phyloP scores from a whole-genome alignment of 1,140 invertebrate species.

The Scaptomyza montana region DNA sequence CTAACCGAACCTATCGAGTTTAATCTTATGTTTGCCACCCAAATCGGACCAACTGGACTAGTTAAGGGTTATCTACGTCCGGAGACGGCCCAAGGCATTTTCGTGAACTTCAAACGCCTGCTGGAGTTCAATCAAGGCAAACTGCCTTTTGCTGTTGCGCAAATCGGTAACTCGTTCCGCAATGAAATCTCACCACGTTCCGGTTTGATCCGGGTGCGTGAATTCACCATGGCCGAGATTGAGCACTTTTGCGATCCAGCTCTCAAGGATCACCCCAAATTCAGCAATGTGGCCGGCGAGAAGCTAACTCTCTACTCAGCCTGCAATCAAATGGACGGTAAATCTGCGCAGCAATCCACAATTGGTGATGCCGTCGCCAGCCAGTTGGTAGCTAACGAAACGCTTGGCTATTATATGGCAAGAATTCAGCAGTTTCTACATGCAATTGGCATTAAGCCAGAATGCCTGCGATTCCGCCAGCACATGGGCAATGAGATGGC shows the following conservation, averaged over 20 bases:
- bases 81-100: slow-evolving; percentile 99
- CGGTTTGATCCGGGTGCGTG: slow-evolving; percentile 96
- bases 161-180: slow-evolving; percentile 97
- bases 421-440: slow-evolving; percentile 96
- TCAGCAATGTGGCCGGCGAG: slow-evolving; percentile 90
- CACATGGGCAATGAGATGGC: slow-evolving; percentile 99
- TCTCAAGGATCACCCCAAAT: slow-evolving; percentile 96
- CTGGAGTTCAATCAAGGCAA: slow-evolving; percentile 98
- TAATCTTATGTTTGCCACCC: slow-evolving; percentile 99
- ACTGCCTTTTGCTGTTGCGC: slow-evolving; percentile 98
- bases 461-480: slow-evolving; percentile 96
- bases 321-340: slow-evolving; percentile 97
- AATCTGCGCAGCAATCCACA: slow-evolving; percentile 88
- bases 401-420: slow-evolving; percentile 98
- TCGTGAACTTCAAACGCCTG: slow-evolving; percentile 97
- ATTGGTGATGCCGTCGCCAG: slow-evolving; percentile 91
- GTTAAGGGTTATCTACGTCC: slow-evolving; percentile 97
- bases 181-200: slow-evolving; percentile 99
- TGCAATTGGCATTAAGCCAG: slow-evolving; percentile 94
- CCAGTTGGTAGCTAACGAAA: slow-evolving; percentile 96
- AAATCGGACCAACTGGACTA: slow-evolving; percentile 97
- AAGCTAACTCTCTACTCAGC: slow-evolving; percentile 95
- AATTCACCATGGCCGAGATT: slow-evolving; percentile 99
- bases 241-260: slow-evolving; percentile 99
- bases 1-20: slow-evolving; percentile 98